phyloP scores from a whole-genome alignment of 2,888 invertebrate genomes.

The Deilephila elpenor region DNA sequence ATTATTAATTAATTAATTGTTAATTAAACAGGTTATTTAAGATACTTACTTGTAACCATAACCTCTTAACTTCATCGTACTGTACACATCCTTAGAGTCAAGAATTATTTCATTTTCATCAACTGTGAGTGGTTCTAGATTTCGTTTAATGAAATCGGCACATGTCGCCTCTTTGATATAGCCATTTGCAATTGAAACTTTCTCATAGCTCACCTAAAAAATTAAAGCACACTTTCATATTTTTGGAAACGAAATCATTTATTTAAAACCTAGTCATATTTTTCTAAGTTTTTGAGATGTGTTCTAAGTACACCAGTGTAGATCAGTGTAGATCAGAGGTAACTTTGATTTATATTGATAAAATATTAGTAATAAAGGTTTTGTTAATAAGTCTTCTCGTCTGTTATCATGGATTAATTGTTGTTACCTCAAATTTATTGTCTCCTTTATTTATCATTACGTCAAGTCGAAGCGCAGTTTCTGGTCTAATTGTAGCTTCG shows the following conservation, averaged over 20 bases:
- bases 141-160: slow-evolving; percentile 23
- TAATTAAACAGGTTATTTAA: background rate
- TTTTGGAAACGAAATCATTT: too few species aligned
- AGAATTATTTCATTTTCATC: slow-evolving; percentile 40
- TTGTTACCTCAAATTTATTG: slow-evolving; percentile 47
- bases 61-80: slow-evolving; percentile 47
- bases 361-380: slow-evolving; percentile 27
- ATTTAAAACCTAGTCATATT: too few species aligned
- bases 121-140: slow-evolving; percentile 31
- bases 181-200: slow-evolving; percentile 44
- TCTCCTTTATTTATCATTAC: slow-evolving; percentile 49
- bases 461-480: slow-evolving; percentile 37
- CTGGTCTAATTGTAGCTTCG: slow-evolving; percentile 39
- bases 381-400: slow-evolving; percentile 32
- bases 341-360: too few species aligned
- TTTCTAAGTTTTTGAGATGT: too few species aligned
- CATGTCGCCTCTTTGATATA: slow-evolving; percentile 34
- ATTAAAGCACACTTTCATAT: too few species aligned
- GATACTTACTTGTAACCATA: slow-evolving; percentile 48
- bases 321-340: too few species aligned
- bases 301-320: too few species aligned
- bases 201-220: slow-evolving; percentile 46
- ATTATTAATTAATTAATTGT: too few species aligned
- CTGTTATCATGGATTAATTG: too few species aligned
- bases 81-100: slow-evolving; percentile 49